Percentiles rank a stretch among this genome's conserved stretches.
Evolutionary conservation across 2,797 vertebrate species (phyloP).

Genomic region (Novumbra hubbsi): DNA sequence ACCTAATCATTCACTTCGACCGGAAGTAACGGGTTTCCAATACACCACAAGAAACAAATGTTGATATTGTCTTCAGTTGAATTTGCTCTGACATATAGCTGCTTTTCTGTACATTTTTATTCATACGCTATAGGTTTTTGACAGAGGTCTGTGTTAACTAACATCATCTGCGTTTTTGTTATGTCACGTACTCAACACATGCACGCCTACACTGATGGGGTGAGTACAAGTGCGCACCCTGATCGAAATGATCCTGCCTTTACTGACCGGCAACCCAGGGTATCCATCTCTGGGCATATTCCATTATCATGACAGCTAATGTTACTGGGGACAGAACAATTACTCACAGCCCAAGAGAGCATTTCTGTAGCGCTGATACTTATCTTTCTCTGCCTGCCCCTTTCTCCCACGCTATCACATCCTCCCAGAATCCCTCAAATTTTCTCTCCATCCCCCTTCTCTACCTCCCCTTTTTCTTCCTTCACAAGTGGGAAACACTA

Average conservation of each 20-base stretch:
- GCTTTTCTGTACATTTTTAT: neutral
- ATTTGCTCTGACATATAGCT: neutral
- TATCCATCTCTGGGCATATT: slow-evolving; percentile 74
- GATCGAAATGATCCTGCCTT: slow-evolving; percentile 61
- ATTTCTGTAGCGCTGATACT: slow-evolving; percentile 73
- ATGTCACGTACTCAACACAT: slow-evolving; percentile 1
- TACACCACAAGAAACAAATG: neutral
- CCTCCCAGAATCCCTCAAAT: slow-evolving; percentile 64
- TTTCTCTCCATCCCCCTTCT: slow-evolving; percentile 33
- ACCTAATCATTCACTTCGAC: too few species aligned
- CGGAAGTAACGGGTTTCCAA: too few species aligned
- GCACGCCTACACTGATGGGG: slow-evolving; percentile 34
- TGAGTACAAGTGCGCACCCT: slow-evolving; percentile 18
- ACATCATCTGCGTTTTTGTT: neutral
- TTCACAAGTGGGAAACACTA: slow-evolving; percentile 66
- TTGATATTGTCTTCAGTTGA: too few species aligned
- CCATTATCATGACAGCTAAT: slow-evolving; percentile 76
- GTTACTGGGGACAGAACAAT: slow-evolving; percentile 77
- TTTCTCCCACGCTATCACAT: slow-evolving; percentile 70
- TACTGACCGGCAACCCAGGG: slow-evolving; percentile 51
- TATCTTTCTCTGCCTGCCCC: slow-evolving; percentile 71
- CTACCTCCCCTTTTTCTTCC: slow-evolving; percentile 33
- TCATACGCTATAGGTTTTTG: neutral
- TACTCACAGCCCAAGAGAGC: slow-evolving; percentile 71
- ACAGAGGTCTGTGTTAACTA: neutral